These are phyloP conservation scores for Campoletis sonorensis DNA, from an alignment of 1,140 invertebrate species.

Conservation along the genomic window DNA sequence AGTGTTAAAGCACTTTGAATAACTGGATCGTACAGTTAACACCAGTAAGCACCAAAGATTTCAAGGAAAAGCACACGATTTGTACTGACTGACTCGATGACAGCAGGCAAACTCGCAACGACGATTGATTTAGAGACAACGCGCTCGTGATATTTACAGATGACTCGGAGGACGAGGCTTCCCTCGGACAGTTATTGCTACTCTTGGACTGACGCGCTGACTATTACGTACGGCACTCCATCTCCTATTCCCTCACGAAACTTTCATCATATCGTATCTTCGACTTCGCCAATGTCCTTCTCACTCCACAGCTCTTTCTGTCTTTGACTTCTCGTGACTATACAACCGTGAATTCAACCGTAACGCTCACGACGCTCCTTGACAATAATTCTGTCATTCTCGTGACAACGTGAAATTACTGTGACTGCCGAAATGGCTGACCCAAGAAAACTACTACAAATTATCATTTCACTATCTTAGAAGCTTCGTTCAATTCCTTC, in stretches of 20 bases:
- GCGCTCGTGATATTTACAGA: conserved; percentile 68
- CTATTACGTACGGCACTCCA: conserved; percentile 22
- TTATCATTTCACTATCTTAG: neutral
- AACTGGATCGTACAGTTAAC: conserved; percentile 30
- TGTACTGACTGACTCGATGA: conserved; percentile 42
- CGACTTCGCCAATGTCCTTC: conserved; percentile 32
- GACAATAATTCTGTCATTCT: conserved; percentile 72
- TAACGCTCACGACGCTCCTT: conserved; percentile 70
- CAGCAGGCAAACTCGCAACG: conserved; percentile 21
- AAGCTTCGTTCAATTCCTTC: too few species aligned
- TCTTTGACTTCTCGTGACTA: conserved; percentile 44
- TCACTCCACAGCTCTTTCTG: neutral
- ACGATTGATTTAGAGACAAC: conserved; percentile 71
- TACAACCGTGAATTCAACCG: conserved; percentile 47
- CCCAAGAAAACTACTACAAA: conserved; percentile 22
- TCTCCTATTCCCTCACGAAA: conserved; percentile 22
- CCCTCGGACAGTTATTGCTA: conserved; percentile 54
- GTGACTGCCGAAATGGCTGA: conserved; percentile 63
- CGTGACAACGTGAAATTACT: conserved; percentile 67
- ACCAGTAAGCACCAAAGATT: conserved; percentile 46
- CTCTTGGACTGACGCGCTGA: conserved; percentile 42
- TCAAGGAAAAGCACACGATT: conserved; percentile 63
- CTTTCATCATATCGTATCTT: conserved; percentile 1
- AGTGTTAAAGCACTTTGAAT: neutral
- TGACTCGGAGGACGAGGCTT: conserved; percentile 59